Evolutionary conservation across 2,113 vertebrate species (phyloP).

Genomic region (Proteles cristata): DNA sequence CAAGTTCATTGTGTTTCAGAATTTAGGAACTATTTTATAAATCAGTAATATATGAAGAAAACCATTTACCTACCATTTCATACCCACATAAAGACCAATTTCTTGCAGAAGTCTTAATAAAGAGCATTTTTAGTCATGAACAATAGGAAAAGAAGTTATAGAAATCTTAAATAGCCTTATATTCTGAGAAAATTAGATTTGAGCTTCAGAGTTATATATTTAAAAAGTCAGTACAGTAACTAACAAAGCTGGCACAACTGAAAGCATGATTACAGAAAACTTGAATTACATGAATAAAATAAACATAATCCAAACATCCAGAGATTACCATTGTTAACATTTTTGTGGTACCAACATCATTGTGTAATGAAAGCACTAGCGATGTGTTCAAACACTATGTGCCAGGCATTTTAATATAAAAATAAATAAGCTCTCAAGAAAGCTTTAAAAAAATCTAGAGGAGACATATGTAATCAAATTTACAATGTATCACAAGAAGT

Average conservation of each 20-base stretch:
- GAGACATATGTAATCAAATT: conserved; percentile 7
- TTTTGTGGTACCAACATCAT: not conserved
- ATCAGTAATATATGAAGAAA: not conserved
- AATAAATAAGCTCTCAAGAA: conserved; percentile 14
- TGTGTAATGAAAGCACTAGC: conserved; percentile 1
- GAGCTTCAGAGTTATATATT: not conserved
- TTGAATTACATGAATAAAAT: not conserved
- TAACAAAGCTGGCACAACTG: not conserved
- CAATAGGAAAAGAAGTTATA: not conserved
- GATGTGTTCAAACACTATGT: not conserved
- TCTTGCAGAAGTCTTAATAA: conserved; percentile 35
- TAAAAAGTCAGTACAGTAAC: not conserved
- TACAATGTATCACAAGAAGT: not conserved
- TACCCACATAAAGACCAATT: conserved; percentile 14
- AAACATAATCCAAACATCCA: not conserved
- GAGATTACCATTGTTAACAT: not conserved
- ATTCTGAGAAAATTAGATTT: conserved; percentile 31
- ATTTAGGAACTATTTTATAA: conserved; percentile 33
- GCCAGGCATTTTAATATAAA: not conserved
- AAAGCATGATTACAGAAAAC: not conserved
- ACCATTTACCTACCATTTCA: conserved; percentile 43
- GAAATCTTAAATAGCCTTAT: conserved; percentile 16
- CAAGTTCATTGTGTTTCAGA: not conserved
- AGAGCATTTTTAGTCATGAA: not conserved
- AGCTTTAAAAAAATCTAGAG: not conserved